These are phyloP conservation scores for Linepithema humile DNA, from an alignment of 1,140 invertebrate species.

Conservation along the genomic window DNA sequence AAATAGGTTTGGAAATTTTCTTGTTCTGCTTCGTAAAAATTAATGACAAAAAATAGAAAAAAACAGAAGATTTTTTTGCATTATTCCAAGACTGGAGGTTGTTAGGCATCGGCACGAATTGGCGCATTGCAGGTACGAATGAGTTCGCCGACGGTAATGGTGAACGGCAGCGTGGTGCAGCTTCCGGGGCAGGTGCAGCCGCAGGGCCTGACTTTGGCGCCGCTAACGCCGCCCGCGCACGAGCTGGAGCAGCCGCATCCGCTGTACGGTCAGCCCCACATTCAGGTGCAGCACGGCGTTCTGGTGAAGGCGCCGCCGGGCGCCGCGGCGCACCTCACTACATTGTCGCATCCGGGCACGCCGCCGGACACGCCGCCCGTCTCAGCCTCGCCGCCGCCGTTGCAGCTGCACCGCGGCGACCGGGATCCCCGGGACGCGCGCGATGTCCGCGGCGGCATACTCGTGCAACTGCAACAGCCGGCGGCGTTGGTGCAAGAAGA, in stretches of 20 bases:
- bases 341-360: constrained; percentile 87
- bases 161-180: constrained; percentile 78
- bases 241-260: constrained; percentile 85
- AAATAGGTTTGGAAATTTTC: too few species aligned
- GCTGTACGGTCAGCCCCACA: constrained; percentile 80
- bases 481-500: constrained; percentile 76
- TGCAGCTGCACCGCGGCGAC: constrained; percentile 82
- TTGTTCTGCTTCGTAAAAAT: too few species aligned
- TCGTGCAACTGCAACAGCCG: constrained; percentile 77
- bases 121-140: constrained; percentile 74
- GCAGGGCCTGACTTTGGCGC: constrained; percentile 80
- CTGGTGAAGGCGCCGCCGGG: constrained; percentile 79
- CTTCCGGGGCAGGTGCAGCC: constrained; percentile 73
- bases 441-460: constrained; percentile 74
- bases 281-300: constrained; percentile 79
- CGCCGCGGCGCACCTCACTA: constrained; percentile 77
- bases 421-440: constrained; percentile 40
- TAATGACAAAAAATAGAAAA: not conserved
- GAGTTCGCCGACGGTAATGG: constrained; percentile 78
- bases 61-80: not conserved
- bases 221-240: constrained; percentile 86
- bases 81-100: not conserved
- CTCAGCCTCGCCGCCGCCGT: constrained; percentile 84
- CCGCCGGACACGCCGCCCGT: constrained; percentile 92
- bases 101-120: not conserved